Percentiles rank a stretch among this genome's conserved stretches.
These are phyloP conservation scores for Acronicta alni DNA, from an alignment of 2,888 invertebrate genomes.

Conservation along the genomic window DNA sequence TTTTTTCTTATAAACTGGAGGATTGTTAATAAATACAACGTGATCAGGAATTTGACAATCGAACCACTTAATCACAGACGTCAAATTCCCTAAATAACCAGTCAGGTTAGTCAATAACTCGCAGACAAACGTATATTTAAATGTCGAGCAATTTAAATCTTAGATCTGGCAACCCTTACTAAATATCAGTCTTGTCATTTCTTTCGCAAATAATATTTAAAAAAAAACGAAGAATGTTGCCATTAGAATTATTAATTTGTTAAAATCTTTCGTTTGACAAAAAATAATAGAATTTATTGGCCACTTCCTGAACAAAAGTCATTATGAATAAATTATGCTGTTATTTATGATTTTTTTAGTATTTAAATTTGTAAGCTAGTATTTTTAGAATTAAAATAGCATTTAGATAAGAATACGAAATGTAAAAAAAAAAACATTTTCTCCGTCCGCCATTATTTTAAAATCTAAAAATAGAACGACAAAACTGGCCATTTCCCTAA, in stretches of 20 bases:
- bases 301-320: slow-evolving; percentile 13
- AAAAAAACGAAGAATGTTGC: background rate
- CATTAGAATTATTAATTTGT: slow-evolving; percentile 14
- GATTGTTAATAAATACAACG: no score
- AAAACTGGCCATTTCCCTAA: slow-evolving; percentile 40
- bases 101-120: slow-evolving; percentile 17
- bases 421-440: background rate
- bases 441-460: background rate
- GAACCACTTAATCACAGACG: no score
- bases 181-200: slow-evolving; percentile 3
- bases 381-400: background rate
- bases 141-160: slow-evolving; percentile 26
- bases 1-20: no score
- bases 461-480: slow-evolving; percentile 18
- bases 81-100: no score
- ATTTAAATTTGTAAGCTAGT: background rate
- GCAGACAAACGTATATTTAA: slow-evolving; percentile 28
- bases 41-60: no score
- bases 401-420: background rate
- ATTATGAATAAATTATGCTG: slow-evolving; percentile 6
- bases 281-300: background rate
- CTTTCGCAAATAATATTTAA: slow-evolving; percentile 10
- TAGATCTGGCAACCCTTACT: no score
- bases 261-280: background rate
- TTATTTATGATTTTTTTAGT: background rate